phyloP scores from a whole-genome alignment of 2,888 invertebrate species.

The Aleiodes leptofemur region DNA sequence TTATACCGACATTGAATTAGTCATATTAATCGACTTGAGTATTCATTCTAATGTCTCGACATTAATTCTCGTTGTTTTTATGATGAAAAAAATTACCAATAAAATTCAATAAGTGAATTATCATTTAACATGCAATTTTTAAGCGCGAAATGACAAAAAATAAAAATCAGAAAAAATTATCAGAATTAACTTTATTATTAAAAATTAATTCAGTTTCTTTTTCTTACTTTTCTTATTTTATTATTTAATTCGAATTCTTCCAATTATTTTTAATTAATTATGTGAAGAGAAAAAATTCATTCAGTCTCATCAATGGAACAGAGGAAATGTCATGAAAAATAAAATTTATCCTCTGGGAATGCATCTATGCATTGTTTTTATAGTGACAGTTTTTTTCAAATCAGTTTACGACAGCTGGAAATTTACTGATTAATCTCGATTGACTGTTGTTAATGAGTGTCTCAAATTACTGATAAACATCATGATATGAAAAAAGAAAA shows the following conservation, averaged over 20 bases:
- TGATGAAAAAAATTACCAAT: conserved; percentile 44
- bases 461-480: conserved; percentile 5
- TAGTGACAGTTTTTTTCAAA: neutral
- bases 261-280: neutral
- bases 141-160: neutral
- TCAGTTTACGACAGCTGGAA: neutral
- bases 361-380: conserved; percentile 7
- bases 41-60: conserved; percentile 49
- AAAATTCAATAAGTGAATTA: conserved; percentile 10
- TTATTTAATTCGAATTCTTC: neutral
- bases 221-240: too few relatives aligned
- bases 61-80: conserved; percentile 50
- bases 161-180: too few relatives aligned
- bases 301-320: neutral
- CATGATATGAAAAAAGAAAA: neutral
- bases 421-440: conserved; percentile 5
- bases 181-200: too few relatives aligned
- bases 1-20: conserved; percentile 53
- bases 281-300: neutral
- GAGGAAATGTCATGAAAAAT: conserved; percentile 4
- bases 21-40: conserved; percentile 54
- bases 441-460: conserved; percentile 13
- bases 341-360: conserved; percentile 8
- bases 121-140: neutral
- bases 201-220: too few relatives aligned